A percentile compares a stretch with the other conserved stretches of the same genome.
Evolutionary conservation across 2,888 invertebrate species (phyloP).

Genomic region (Cephus runcator): DNA sequence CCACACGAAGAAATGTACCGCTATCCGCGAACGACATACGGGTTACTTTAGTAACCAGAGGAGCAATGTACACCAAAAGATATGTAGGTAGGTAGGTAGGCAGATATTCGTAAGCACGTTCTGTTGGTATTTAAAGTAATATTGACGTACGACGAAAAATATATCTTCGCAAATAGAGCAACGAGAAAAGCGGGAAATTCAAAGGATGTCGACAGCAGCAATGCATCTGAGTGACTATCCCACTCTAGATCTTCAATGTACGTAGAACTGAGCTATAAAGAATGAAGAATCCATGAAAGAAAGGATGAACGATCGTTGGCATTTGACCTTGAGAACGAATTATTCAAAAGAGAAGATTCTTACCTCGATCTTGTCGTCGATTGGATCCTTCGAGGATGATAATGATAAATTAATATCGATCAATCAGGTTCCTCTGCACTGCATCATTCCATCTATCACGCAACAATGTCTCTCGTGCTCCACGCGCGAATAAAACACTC

Average conservation of each 20-base stretch:
- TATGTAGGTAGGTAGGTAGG: background rate
- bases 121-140: background rate
- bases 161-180: background rate
- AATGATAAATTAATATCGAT: constrained; percentile 16
- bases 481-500: background rate
- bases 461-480: constrained; percentile 19
- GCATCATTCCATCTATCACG: constrained; percentile 31
- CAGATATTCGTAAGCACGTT: background rate
- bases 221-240: background rate
- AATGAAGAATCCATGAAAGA: background rate
- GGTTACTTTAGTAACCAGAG: constrained; percentile 43
- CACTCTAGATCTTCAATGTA: background rate
- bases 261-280: background rate
- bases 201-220: background rate
- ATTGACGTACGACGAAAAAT: background rate
- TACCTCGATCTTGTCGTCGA: constrained; percentile 39
- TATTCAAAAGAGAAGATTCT: constrained; percentile 17
- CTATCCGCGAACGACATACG: constrained; percentile 60
- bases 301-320: background rate
- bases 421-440: constrained; percentile 29
- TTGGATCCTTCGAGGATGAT: constrained; percentile 27
- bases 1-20: constrained; percentile 47
- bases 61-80: background rate
- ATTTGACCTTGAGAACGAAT: constrained; percentile 20
- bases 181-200: background rate